Evolutionary conservation across 2,113 vertebrate genomes (phyloP).

Genomic region (Cyrtonyx montezumae): DNA sequence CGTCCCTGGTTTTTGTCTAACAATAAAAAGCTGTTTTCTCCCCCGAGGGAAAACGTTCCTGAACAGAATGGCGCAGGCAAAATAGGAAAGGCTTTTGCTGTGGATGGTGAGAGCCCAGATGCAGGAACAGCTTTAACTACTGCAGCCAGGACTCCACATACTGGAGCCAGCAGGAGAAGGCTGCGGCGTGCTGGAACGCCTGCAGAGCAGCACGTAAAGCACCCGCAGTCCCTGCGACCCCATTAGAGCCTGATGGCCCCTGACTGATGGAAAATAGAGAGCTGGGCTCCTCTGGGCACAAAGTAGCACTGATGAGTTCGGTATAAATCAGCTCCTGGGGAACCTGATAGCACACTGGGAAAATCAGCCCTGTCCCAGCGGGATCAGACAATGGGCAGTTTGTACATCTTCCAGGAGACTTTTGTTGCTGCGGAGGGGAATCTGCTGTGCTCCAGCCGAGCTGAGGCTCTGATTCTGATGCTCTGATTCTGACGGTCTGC

Average conservation of each 20-base stretch:
- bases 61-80: neutral
- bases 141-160: conserved; percentile 26
- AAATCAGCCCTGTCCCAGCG: neutral
- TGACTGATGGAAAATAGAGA: conserved; percentile 53
- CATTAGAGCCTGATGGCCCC: conserved; percentile 31
- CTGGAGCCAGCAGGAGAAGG: neutral
- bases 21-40: conserved; percentile 65
- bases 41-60: neutral
- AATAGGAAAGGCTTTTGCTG: conserved; percentile 10
- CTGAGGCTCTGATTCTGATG: neutral
- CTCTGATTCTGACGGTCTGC: neutral
- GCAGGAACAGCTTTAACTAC: conserved; percentile 54
- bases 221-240: conserved; percentile 42
- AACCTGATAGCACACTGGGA: neutral
- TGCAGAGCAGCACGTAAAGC: conserved; percentile 24
- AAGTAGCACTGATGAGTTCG: conserved; percentile 31
- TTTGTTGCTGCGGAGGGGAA: neutral
- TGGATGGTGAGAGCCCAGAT: neutral
- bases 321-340: conserved; percentile 4
- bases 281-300: conserved; percentile 37
- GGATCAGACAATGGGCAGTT: conserved; percentile 14
- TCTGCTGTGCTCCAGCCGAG: neutral
- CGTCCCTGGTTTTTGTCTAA: conserved; percentile 71
- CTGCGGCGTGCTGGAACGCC: neutral
- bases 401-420: neutral